Evolutionary conservation across 2,113 vertebrate species (phyloP), one percentile per base, ranked within the genome.

Genomic region (Sapayoa aenigma): DNA sequence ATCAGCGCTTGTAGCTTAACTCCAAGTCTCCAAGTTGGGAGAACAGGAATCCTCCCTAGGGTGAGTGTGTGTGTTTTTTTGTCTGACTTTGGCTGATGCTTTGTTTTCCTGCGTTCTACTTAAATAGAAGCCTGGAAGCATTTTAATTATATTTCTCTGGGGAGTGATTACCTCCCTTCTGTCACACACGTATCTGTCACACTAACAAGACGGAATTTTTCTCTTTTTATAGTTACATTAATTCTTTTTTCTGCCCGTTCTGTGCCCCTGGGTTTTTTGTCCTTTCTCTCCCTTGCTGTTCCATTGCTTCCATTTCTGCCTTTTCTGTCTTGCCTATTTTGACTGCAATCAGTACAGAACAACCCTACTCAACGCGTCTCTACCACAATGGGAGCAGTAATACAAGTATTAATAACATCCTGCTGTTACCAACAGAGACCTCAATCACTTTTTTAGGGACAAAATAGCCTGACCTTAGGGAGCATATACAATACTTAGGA

Each of bases 391-490:
- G 69, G 25, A 92, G 67, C 58, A 66, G 62, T 47, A 96, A 87
- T 65, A 78, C 35, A 86, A 86, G 76, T 83, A 94, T 73, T 90
- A 94, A 90, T 76, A 92, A 92, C 7, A 22, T 86, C 93, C 83
- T 89, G 80, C 91, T 96, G 86, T 65, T 86, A 86, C 84, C 49
- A 89, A 49, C 86, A 89, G 63, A 71, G 50, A 69, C 69, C 60
- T 59, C 81, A 96, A 87, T 73, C 56, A 78, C 68, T 92, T 84
- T 74, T 78, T 84, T 59, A 84, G 93, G 81, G 92, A 95, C 92
- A 86, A 95, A 95, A 65, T 62, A 81, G 71, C 46, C 83, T 92
- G 72, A 90, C 92, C 88, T 86, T 71, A 78, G 83, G 75, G 83
- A 97, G 55, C 21, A 20, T 47, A 88, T 24, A 89, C 92, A 90